A percentile compares a stretch with the other conserved stretches of the same genome.
These are phyloP conservation scores for Sminthurinus signatus DNA, from an alignment of 1,140 invertebrate genomes.

Conservation along the genomic window DNA sequence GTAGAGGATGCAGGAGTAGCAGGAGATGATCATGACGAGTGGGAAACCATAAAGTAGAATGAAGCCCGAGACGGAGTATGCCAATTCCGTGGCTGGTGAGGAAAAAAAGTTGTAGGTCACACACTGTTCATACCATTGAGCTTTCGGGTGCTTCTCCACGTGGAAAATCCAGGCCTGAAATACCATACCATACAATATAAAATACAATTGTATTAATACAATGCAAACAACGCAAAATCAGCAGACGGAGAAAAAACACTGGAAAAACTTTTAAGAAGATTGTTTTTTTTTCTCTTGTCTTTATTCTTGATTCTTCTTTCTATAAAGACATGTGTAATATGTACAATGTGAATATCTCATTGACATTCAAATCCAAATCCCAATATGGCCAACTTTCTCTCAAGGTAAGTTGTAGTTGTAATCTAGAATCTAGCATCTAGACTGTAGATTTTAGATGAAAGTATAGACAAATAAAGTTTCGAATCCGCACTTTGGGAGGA, in stretches of 20 bases:
- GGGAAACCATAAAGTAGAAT: conserved; percentile 78
- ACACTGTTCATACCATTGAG: conserved; percentile 72
- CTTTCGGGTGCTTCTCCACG: conserved; percentile 64
- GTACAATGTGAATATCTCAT: no score
- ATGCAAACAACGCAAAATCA: not conserved
- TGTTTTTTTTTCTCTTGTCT: no score
- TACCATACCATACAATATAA: not conserved
- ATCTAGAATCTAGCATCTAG: no score
- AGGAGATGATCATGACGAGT: conserved; percentile 73
- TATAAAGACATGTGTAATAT: no score
- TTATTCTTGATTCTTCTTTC: no score
- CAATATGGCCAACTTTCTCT: no score
- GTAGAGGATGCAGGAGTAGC: conserved; percentile 73
- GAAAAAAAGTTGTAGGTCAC: conserved; percentile 46
- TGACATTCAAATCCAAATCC: no score
- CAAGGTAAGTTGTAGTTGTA: no score
- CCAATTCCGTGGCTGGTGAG: conserved; percentile 54
- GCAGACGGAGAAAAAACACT: not conserved
- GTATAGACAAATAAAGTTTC: no score
- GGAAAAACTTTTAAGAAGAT: not conserved
- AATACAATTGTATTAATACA: conserved; percentile 2
- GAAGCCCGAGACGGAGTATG: conserved; percentile 71
- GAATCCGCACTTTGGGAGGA: no score
- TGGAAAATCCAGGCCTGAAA: conserved; percentile 70
- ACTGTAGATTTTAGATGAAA: no score